phyloP scores from a whole-genome alignment of 2,888 invertebrate genomes.

The Maniola hyperantus region DNA sequence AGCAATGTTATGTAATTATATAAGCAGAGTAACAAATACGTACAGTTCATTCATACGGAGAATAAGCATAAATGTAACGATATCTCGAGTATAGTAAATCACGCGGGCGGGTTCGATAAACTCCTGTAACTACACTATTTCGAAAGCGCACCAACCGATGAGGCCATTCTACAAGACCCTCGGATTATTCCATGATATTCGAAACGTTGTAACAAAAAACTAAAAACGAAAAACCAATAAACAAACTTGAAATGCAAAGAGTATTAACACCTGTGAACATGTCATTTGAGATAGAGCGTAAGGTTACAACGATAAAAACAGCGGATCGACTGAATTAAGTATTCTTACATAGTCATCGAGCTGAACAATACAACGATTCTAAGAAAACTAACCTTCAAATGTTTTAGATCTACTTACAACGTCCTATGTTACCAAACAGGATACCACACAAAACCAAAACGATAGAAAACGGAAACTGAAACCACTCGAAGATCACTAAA shows the following conservation, averaged over 20 bases:
- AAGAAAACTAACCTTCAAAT: neutral
- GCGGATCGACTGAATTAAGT: constrained; percentile 4
- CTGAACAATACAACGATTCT: neutral
- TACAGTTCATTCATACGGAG: constrained; percentile 22
- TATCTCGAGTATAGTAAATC: constrained; percentile 27
- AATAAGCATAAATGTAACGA: constrained; percentile 20
- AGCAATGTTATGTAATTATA: constrained; percentile 8
- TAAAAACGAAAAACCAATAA: constrained; percentile 1
- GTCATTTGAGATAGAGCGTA: neutral
- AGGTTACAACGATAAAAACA: neutral
- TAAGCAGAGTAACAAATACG: neutral
- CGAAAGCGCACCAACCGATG: constrained; percentile 16
- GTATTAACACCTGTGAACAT: constrained; percentile 2
- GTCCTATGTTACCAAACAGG: constrained; percentile 10
- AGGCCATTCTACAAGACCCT: neutral
- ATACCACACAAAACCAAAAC: constrained; percentile 14
- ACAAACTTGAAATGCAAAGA: neutral
- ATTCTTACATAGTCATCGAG: constrained; percentile 6
- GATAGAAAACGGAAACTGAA: constrained; percentile 19
- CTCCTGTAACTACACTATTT: constrained; percentile 21
- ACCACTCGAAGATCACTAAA: constrained; percentile 43
- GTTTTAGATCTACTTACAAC: constrained; percentile 24
- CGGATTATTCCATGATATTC: constrained; percentile 1
- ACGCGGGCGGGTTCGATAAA: constrained; percentile 32
- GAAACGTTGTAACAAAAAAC: neutral